Evolutionary conservation across 2,888 invertebrate species (phyloP).

Genomic region (Mesorhabditis spiculigera): DNA sequence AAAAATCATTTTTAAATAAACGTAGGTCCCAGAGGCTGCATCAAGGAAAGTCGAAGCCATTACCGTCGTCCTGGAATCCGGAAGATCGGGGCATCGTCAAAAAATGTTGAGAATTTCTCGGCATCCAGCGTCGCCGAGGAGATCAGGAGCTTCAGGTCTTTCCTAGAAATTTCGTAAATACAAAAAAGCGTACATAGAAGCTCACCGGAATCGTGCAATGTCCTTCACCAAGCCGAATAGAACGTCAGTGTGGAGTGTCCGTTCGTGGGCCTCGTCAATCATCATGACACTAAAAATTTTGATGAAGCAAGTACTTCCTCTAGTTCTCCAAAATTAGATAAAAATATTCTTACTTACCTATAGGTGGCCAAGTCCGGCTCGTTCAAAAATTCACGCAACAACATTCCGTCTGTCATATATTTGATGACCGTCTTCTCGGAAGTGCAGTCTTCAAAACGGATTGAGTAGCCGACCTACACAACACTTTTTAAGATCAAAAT

Average conservation of each 20-base stretch:
- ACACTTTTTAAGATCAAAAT: conserved; percentile 12
- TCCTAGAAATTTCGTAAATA: neutral
- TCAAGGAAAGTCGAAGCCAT: neutral
- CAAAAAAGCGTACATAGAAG: neutral
- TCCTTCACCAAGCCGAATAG: conserved; percentile 84
- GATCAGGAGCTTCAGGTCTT: conserved; percentile 89
- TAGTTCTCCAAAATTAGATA: neutral
- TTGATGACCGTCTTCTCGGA: conserved; percentile 92
- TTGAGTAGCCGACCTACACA: conserved; percentile 70
- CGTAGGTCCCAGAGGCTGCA: neutral
- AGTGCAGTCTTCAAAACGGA: conserved; percentile 98
- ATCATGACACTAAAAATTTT: conserved; percentile 80
- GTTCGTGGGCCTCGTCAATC: conserved; percentile 97
- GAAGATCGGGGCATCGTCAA: conserved; percentile 96
- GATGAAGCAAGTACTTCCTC: neutral
- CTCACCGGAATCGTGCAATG: conserved; percentile 44
- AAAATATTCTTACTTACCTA: conserved; percentile 60
- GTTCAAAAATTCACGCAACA: conserved; percentile 91
- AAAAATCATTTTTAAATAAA: neutral
- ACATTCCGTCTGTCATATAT: conserved; percentile 98
- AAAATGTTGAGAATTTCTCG: conserved; percentile 85
- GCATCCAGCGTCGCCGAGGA: conserved; percentile 97
- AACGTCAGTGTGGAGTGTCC: conserved; percentile 95
- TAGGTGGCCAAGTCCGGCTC: conserved; percentile 94
- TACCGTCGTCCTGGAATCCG: conserved; percentile 86